Conservation (phyloP, 2,113 vertebrate species). For the Struthidea cinerea region DNA sequence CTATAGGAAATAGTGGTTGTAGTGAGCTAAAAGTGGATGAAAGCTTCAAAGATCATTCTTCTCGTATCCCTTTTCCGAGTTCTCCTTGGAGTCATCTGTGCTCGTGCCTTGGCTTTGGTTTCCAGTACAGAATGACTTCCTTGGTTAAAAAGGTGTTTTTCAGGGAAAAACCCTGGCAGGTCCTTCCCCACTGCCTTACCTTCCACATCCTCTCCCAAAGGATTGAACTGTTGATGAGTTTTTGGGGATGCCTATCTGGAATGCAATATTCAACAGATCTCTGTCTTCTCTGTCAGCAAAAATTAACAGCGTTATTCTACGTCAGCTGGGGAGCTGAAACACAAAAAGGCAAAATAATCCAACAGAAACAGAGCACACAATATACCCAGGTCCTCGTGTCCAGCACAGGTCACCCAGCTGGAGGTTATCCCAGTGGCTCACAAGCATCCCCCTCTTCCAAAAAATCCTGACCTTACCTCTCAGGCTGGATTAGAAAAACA, state of each 20-base stretch:
- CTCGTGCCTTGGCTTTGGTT: neutral
- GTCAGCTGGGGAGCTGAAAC: neutral
- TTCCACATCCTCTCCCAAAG: neutral
- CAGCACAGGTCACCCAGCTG: conserved; percentile 19
- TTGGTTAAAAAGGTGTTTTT: neutral
- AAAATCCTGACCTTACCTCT: neutral
- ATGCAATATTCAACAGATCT: neutral
- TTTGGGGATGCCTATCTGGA: neutral
- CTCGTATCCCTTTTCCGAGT: neutral
- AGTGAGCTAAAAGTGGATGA: neutral
- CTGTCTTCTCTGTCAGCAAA: neutral
- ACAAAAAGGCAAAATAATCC: neutral
- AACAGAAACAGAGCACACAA: neutral
- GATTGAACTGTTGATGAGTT: neutral
- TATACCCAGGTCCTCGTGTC: neutral
- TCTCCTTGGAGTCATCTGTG: neutral
- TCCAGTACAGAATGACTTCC: neutral
- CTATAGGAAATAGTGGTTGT: neutral
- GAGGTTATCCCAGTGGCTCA: neutral
- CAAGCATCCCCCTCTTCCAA: neutral
- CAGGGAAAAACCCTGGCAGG: neutral
- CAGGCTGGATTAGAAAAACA: conserved; percentile 9
- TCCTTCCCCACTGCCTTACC: neutral
- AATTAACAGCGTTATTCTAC: neutral
- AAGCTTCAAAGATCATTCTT: neutral